These are phyloP conservation scores for Arge pagana DNA, from an alignment of 2,888 invertebrate genomes.

Conservation along the genomic window DNA sequence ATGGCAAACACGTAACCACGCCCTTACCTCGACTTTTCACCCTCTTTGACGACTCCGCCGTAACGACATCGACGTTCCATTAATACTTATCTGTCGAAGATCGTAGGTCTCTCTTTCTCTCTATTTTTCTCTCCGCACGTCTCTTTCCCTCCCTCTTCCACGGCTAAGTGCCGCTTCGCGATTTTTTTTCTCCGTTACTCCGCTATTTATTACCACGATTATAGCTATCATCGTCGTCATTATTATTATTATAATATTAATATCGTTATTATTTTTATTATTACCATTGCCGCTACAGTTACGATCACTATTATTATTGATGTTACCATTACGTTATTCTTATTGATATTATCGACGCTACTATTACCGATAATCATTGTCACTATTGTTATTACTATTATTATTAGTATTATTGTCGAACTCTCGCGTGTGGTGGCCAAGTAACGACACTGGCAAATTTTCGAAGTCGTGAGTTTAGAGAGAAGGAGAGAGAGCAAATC, in stretches of 20 bases:
- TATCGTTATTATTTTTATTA: not conserved
- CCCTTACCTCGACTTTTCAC: no score
- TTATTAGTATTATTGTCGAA: constrained; percentile 17
- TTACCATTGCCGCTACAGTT: constrained; percentile 3
- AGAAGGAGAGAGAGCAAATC: constrained; percentile 27
- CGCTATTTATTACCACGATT: constrained; percentile 13
- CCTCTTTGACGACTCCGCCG: no score
- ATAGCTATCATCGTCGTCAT: not conserved
- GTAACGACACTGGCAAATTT: constrained; percentile 22
- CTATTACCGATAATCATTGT: not conserved
- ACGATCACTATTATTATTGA: not conserved
- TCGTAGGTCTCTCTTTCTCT: no score
- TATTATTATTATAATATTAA: constrained; percentile 6
- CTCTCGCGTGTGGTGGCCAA: constrained; percentile 2
- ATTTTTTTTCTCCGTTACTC: constrained; percentile 1
- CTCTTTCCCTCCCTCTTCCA: no score
- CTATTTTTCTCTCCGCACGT: no score
- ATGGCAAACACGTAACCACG: no score
- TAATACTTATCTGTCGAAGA: no score
- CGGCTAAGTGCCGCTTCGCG: no score
- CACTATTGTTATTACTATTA: constrained; percentile 10
- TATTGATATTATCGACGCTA: not conserved
- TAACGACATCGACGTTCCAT: no score
- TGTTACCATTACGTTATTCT: not conserved
- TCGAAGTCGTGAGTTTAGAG: constrained; percentile 32